These are phyloP conservation scores for Blennius ocellaris DNA, from an alignment of 2,113 vertebrate genomes.

Conservation along the genomic window DNA sequence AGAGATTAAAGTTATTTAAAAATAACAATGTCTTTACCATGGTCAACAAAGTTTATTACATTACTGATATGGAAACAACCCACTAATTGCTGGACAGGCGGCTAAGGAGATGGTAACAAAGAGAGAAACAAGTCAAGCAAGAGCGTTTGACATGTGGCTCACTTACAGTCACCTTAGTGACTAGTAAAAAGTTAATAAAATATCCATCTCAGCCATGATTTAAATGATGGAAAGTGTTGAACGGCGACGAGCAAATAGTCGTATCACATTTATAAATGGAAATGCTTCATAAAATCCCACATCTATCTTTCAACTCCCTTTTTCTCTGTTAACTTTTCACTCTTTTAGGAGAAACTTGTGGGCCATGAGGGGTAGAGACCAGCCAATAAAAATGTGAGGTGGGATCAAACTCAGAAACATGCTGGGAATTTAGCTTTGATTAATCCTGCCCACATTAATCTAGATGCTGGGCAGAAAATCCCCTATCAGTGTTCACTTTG, in stretches of 20 bases:
- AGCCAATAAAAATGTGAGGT: constrained; percentile 1
- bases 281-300: too few species aligned
- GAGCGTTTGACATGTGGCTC: constrained; percentile 1
- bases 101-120: constrained; percentile 14
- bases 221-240: not conserved
- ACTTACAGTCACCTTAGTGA: too few species aligned
- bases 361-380: constrained; percentile 7
- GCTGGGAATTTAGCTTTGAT: constrained; percentile 30
- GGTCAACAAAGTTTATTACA: constrained; percentile 44
- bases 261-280: too few species aligned
- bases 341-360: not conserved
- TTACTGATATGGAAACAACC: constrained; percentile 35
- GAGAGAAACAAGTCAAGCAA: constrained; percentile 1
- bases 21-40: constrained; percentile 29
- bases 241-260: not conserved
- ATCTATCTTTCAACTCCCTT: too few species aligned
- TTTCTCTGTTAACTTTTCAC: not conserved
- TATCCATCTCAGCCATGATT: not conserved
- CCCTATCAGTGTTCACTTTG: constrained; percentile 28
- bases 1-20: constrained; percentile 41
- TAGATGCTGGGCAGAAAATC: constrained; percentile 18
- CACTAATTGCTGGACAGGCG: constrained; percentile 35
- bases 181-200: not conserved
- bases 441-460: constrained; percentile 19
- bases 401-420: constrained; percentile 9